Conservation (phyloP, 1,140 invertebrate species). For the Arctopsyche grandis region DNA sequence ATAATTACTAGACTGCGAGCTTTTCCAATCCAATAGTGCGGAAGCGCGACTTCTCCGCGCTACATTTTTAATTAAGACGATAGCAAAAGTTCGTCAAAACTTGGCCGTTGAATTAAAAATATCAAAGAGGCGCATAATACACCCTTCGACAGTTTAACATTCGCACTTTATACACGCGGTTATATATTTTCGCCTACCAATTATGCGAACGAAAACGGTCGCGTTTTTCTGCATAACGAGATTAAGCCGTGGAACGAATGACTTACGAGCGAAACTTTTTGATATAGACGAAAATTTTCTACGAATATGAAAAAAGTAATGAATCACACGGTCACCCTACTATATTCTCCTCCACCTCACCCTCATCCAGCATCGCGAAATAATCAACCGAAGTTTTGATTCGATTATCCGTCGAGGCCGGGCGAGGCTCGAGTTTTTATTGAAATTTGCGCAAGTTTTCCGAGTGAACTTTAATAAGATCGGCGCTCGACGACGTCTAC, state of each 20-base stretch:
- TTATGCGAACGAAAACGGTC: conserved; percentile 13
- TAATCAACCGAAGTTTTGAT: conserved; percentile 10
- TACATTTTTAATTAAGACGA: conserved; percentile 22
- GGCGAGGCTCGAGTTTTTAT: not conserved
- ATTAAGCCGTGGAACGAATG: conserved; percentile 11
- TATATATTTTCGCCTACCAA: conserved; percentile 13
- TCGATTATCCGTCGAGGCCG: conserved; percentile 7
- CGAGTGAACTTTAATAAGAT: conserved; percentile 19
- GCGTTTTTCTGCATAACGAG: conserved; percentile 8
- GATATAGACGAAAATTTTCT: conserved; percentile 21
- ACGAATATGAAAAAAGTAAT: conserved; percentile 26
- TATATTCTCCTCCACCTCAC: too few relatives aligned
- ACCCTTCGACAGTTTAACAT: too few relatives aligned
- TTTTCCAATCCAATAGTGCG: not conserved
- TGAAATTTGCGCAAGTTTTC: conserved; percentile 5
- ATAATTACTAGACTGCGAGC: not conserved
- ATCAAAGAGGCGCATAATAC: not conserved
- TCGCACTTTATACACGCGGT: not conserved
- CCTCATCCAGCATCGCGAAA: not conserved
- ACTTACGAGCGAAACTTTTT: conserved; percentile 30
- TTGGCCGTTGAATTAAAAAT: not conserved
- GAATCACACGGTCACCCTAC: conserved; percentile 13
- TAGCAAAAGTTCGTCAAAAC: not conserved
- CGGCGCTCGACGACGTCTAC: not conserved
- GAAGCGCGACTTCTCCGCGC: conserved; percentile 3